A percentile compares a stretch with the other conserved stretches of the same genome.
phyloP scores from a whole-genome alignment of 2,797 vertebrate genomes.

The Urocyon cinereoargenteus region DNA sequence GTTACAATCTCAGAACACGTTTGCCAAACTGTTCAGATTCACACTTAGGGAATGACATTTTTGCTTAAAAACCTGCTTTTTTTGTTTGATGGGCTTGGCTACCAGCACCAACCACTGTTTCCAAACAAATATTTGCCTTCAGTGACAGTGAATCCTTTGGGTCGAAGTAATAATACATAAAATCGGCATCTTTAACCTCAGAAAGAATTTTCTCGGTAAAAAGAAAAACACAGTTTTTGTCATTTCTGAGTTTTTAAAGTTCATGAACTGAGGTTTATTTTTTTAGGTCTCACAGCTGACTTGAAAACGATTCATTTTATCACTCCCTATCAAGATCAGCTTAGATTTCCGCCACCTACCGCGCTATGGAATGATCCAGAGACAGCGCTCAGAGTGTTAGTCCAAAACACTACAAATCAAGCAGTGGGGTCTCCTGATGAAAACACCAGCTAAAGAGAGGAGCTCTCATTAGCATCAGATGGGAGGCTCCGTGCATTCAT shows the following conservation, averaged over 20 bases:
- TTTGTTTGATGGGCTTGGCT: background rate
- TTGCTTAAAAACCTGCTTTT: slow-evolving; percentile 17
- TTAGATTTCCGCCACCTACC: background rate
- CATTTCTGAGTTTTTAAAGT: slow-evolving; percentile 35
- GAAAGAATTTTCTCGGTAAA: background rate
- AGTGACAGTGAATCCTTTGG: background rate
- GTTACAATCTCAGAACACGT: background rate
- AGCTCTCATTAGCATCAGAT: background rate
- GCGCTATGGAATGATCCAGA: background rate
- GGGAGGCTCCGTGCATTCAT: rapidly evolving
- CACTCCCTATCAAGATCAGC: background rate
- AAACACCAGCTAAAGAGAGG: background rate
- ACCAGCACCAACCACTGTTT: background rate
- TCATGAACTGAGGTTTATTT: background rate
- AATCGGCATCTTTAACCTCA: background rate
- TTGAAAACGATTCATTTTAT: background rate
- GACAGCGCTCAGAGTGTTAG: background rate
- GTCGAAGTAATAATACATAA: background rate
- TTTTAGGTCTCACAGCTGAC: background rate
- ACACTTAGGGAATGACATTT: background rate
- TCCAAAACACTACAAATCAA: background rate
- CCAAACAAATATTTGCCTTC: background rate
- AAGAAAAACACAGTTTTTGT: background rate
- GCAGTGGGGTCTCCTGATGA: background rate
- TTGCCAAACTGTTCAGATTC: background rate